Percentiles rank a stretch among this genome's conserved stretches.
These are phyloP conservation scores for Karalla daura DNA, from an alignment of 2,797 vertebrate species.

Conservation along the genomic window DNA sequence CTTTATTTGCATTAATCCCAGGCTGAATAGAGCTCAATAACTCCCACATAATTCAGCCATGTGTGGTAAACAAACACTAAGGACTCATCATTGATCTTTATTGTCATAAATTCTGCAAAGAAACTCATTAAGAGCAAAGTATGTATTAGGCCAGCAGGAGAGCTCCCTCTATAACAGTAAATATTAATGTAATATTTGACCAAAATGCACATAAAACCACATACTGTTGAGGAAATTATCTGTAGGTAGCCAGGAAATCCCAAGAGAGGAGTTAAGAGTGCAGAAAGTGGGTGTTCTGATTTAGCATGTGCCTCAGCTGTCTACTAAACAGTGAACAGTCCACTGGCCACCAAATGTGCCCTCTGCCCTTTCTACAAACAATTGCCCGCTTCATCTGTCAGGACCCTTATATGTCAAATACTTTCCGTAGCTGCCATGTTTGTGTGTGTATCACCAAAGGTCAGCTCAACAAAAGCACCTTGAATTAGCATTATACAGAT, in stretches of 20 bases:
- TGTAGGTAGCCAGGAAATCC: not conserved
- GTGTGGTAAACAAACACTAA: slow-evolving; percentile 4
- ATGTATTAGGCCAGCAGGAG: not conserved
- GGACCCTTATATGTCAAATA: slow-evolving; percentile 1
- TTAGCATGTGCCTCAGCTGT: not conserved
- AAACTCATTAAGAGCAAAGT: not conserved
- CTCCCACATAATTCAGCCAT: not conserved
- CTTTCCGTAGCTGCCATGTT: slow-evolving; percentile 1
- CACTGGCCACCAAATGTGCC: not conserved
- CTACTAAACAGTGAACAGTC: not conserved
- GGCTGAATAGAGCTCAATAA: not conserved
- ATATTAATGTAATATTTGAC: not conserved
- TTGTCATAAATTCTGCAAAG: not conserved
- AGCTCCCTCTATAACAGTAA: no score
- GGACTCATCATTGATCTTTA: not conserved
- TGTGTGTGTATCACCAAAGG: slow-evolving; percentile 16
- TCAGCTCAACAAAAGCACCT: slow-evolving; percentile 15
- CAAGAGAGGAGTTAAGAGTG: not conserved
- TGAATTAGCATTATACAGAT: not conserved
- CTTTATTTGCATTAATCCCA: slow-evolving; percentile 23
- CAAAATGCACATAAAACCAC: not conserved
- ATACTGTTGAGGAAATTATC: not conserved
- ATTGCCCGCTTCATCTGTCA: not conserved
- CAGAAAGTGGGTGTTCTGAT: not conserved
- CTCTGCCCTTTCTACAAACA: not conserved